phyloP scores from a whole-genome alignment of 2,113 vertebrate genomes.

The Eretmochelys imbricata region DNA sequence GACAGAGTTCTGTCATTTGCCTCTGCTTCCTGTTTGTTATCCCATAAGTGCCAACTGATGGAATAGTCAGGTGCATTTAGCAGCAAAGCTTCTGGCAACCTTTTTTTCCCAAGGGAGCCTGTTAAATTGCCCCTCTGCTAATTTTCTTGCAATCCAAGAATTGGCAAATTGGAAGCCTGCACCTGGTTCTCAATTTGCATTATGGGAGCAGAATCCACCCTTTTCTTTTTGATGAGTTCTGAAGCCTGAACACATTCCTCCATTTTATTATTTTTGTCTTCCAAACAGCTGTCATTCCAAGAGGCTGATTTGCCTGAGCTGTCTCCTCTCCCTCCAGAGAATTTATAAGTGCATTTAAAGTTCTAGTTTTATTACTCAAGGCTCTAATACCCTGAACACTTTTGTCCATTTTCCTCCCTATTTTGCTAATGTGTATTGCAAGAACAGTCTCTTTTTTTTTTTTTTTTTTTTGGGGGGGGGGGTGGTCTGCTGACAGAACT shows the following conservation, averaged over 20 bases:
- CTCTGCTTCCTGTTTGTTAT: not conserved
- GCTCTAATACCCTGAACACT: not conserved
- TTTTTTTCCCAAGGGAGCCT: not conserved
- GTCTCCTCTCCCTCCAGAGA: not conserved
- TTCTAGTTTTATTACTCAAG: not conserved
- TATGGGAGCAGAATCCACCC: not conserved
- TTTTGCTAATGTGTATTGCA: not conserved
- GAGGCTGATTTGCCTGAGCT: not conserved
- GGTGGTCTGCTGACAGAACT: not conserved
- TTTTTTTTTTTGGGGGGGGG: too few relatives aligned
- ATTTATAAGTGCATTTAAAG: not conserved
- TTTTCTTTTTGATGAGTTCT: not conserved
- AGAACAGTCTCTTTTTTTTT: not conserved
- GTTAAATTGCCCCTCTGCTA: not conserved
- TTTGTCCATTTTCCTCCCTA: not conserved
- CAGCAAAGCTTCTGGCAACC: fast-evolving
- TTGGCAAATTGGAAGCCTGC: not conserved
- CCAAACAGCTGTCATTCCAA: not conserved
- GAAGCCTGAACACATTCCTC: not conserved
- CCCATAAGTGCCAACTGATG: not conserved
- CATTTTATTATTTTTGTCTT: not conserved
- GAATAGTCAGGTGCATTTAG: not conserved
- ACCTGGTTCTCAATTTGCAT: not conserved
- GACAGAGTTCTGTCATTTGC: not conserved
- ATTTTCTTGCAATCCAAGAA: not conserved